These are phyloP conservation scores for Barnardius zonarius DNA, from an alignment of 2,113 vertebrate species.

Conservation along the genomic window DNA sequence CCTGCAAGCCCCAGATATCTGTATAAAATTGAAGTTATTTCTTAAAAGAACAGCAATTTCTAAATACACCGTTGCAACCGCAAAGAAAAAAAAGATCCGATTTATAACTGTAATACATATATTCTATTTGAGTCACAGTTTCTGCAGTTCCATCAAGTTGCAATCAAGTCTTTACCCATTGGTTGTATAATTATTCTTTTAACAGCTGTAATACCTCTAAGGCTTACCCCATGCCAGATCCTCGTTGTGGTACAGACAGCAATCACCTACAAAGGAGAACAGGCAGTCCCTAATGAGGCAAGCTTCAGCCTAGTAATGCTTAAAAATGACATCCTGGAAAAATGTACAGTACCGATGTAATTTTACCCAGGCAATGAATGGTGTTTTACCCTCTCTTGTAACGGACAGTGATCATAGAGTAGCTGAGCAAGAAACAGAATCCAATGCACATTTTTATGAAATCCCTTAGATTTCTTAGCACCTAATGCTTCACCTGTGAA, in stretches of 20 bases:
- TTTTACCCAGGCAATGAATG: background rate
- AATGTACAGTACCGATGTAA: background rate
- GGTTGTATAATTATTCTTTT: background rate
- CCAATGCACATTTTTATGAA: background rate
- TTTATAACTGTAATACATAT: constrained; percentile 14
- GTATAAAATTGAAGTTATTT: background rate
- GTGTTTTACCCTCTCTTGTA: background rate
- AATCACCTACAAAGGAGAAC: background rate
- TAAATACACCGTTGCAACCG: background rate
- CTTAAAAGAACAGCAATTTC: background rate
- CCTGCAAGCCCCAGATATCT: background rate
- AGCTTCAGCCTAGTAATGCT: background rate
- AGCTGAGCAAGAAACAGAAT: background rate
- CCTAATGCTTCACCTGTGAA: background rate
- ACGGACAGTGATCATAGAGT: background rate
- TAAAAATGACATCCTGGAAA: background rate
- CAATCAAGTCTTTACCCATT: background rate
- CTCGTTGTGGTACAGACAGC: background rate
- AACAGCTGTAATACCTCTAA: background rate
- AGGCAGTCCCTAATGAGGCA: background rate
- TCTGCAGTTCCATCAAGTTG: background rate
- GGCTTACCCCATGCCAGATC: background rate
- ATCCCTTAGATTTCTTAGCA: background rate
- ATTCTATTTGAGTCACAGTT: background rate
- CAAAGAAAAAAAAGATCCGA: background rate